phyloP scores from a whole-genome alignment of 2,113 vertebrate genomes.

The Hucho hucho region DNA sequence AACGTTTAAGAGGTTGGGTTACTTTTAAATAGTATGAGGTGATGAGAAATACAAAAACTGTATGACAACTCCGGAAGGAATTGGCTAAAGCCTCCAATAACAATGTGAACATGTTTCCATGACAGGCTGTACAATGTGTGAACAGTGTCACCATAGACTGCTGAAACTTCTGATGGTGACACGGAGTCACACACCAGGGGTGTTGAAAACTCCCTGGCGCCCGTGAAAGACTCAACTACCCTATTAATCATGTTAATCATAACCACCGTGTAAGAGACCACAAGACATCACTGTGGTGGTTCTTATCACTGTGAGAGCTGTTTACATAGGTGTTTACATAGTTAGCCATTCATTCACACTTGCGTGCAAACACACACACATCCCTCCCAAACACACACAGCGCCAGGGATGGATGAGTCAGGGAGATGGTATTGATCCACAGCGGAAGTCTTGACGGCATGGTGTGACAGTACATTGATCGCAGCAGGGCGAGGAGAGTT shows the following conservation, averaged over 20 bases:
- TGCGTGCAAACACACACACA: slow-evolving; percentile 18
- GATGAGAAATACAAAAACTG: neutral
- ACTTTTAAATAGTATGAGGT: neutral
- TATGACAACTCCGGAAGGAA: too few relatives aligned
- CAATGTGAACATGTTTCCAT: neutral
- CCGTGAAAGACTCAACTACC: slow-evolving; percentile 57
- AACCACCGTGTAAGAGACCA: slow-evolving; percentile 42
- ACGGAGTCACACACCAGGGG: slow-evolving; percentile 14
- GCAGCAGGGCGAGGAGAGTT: neutral
- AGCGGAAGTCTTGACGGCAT: slow-evolving; percentile 33
- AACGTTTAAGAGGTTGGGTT: neutral
- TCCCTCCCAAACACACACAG: slow-evolving; percentile 17
- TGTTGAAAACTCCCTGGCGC: slow-evolving; percentile 65
- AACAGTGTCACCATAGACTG: neutral
- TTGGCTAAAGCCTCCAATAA: too few relatives aligned
- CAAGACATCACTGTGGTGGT: slow-evolving; percentile 42
- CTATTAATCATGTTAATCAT: slow-evolving; percentile 60
- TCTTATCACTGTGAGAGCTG: slow-evolving; percentile 54
- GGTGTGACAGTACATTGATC: slow-evolving; percentile 53
- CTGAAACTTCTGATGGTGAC: neutral
- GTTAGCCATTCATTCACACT: slow-evolving; percentile 57
- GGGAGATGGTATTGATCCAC: slow-evolving; percentile 56
- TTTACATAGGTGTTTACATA: slow-evolving; percentile 61
- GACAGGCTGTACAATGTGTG: neutral
- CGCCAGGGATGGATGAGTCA: slow-evolving; percentile 35